Base-by-base conservation (phyloP, 2,888 invertebrate genomes). In the Thera britannica region DNA sequence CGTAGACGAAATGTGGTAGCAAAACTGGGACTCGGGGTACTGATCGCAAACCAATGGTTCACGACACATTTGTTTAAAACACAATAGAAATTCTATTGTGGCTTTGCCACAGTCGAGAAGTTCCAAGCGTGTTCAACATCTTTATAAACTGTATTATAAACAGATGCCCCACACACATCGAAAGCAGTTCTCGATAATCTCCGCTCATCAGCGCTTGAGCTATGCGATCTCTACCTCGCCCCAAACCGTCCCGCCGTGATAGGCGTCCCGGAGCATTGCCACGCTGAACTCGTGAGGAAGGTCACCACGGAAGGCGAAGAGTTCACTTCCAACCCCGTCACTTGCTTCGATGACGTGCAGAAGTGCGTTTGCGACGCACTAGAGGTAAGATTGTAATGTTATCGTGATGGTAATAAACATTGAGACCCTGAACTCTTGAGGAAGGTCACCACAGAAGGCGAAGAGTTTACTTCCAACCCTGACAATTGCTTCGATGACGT, bases 301-400 rank as follows among this genome's bases (percentile, higher is more conserved):
- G 90, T 93, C 64, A 93, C 91, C 1, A 91, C 87, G 0, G 92
- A 93, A 63, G 92, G 91, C 2, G 92, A 90, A 44, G 91, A 91
- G 65, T 93, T 93, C 59, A 84, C 88, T 0, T 87, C 80, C 51
- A 92, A 89, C 54, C 91, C 93, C 0, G 96, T 97, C 67, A 92
- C 94, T 2, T 97, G 98, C 95, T 98, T 98, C 86, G 98, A 98
- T 83, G 97, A 97, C 71, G 95, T 97, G 23, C 97, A 98, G 87
- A 93, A 95, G 71, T 95, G 95, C 63, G 95, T 97, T 41, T 95
- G 96, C 72, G 96, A 90, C 70, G 93, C 93, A 49, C 78, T 93
- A 11, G 93, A 92, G 96, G 77, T 96, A 90, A 81, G 89, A 51
- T 7, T 44, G 44, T 5, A 7, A 7, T 8, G 44, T 8, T 8